Base-by-base conservation (phyloP, 2,113 vertebrate species). In the Mustela lutreola region DNA sequence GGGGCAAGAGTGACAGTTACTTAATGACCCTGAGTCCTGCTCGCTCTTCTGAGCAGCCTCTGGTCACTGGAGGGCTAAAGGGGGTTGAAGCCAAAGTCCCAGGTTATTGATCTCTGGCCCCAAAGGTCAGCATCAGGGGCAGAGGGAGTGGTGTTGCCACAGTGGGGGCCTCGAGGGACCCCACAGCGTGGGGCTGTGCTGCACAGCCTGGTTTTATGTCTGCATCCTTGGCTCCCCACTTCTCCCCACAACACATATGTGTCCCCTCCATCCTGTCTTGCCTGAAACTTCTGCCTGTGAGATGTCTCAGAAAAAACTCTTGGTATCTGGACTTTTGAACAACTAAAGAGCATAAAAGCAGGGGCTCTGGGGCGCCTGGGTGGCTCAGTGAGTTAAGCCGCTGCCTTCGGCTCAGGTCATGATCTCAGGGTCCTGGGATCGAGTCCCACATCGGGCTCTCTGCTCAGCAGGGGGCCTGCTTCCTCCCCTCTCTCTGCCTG, bases 91-190 rank as follows among this genome's bases (percentile, higher is more conserved):
- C 70, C 95, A 90, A 95, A 96, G 94, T 80, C 94, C 75, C 80
- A 60, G 85, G 53, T 90, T 97, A 98, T 96, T 97, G 97, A 98
- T 97, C 94, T 97, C 84, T 94, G 90, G 53, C 94, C 94, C 95
- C 67, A 94, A 86, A 97, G 96, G 97, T 96, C 97, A 98, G 97
- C 86, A 89, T 89, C 85, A 81, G 96, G 92, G 89, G 67, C 94
- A 96, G 70, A 76, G 15, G 88, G 73, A 91, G 76, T 90, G 76
- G 56, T 91, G 50, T 58, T 73, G 93, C 84, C 91, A 89, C 63
- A 73, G 50, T 56, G 81, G 83, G 94, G 78, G 58, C 26, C 92
- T 75, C 71, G 0, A 42, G 92, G 88, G 96, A 97, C 84, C 81
- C 89, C 56, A 24, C 88, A 75, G 56, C 12, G 56, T 65, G 87